Percentiles rank a stretch among this genome's conserved stretches.
Evolutionary conservation across 2,113 vertebrate species (phyloP).

Genomic region (Catharus bicknelli): DNA sequence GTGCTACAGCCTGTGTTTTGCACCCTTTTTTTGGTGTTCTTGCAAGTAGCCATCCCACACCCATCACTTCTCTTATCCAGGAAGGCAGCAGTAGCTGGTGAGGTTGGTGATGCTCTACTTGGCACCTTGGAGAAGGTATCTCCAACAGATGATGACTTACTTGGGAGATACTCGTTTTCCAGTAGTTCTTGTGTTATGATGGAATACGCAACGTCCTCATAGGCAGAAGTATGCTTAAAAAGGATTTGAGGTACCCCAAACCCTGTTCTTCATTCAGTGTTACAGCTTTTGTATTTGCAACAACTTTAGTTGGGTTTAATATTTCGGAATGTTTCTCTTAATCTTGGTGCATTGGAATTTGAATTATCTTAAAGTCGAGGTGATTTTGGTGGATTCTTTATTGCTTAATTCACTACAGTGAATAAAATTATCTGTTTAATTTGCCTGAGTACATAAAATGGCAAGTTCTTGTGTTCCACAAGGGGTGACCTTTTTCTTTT

Average conservation of each 20-base stretch:
- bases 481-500: conserved; percentile 4
- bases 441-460: not conserved
- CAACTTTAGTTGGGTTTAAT: not conserved
- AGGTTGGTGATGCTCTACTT: not conserved
- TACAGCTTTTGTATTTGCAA: not conserved
- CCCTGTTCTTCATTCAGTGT: not conserved
- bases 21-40: not conserved
- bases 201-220: not conserved
- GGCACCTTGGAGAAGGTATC: not conserved
- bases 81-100: not conserved
- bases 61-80: not conserved
- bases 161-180: not conserved
- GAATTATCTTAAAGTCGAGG: not conserved
- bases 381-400: not conserved
- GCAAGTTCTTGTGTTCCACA: not conserved
- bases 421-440: not conserved
- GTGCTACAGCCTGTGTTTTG: not conserved
- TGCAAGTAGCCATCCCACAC: not conserved
- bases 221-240: not conserved
- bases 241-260: not conserved
- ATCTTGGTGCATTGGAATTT: not conserved
- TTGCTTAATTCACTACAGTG: not conserved
- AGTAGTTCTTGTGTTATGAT: not conserved
- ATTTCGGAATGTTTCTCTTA: not conserved
- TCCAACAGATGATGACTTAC: not conserved